These are phyloP conservation scores for Bolinopsis microptera DNA, from an alignment of 37 sponge, comb jelly and placozoan genomes.

Conservation along the genomic window DNA sequence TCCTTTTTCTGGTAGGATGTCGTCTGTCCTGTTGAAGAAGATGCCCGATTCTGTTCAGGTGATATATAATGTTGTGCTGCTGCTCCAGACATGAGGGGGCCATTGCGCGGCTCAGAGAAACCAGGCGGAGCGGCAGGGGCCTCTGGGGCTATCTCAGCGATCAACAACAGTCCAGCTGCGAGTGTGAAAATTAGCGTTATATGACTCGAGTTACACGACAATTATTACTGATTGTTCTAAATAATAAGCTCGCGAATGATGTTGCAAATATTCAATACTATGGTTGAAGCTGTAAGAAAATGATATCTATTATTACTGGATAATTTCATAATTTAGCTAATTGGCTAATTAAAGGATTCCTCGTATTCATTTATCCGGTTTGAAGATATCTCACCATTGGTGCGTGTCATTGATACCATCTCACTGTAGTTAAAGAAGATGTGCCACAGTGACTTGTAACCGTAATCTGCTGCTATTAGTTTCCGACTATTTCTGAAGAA, in stretches of 20 bases:
- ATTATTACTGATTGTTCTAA: no score
- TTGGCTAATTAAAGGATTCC: no score
- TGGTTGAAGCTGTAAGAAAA: no score
- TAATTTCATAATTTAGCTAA: no score
- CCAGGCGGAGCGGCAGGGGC: not conserved
- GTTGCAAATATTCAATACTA: no score
- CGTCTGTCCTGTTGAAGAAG: not conserved
- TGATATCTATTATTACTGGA: no score
- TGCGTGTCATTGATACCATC: not conserved
- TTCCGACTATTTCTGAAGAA: not conserved
- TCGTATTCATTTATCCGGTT: no score
- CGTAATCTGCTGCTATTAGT: not conserved
- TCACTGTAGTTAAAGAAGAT: not conserved
- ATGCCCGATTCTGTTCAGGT: no score
- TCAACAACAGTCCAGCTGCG: not conserved
- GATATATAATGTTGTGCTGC: no score
- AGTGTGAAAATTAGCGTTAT: no score
- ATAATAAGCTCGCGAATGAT: no score
- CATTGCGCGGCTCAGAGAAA: not conserved
- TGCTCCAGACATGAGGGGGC: not conserved
- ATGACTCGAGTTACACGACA: no score
- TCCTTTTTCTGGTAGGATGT: not conserved
- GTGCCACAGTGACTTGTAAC: conserved; percentile 37
- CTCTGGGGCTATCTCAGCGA: not conserved
- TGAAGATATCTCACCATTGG: not conserved